Percentiles rank a stretch among this genome's conserved stretches.
Conservation (phyloP, 2,113 vertebrate genomes). For the Elgaria multicarinata region DNA sequence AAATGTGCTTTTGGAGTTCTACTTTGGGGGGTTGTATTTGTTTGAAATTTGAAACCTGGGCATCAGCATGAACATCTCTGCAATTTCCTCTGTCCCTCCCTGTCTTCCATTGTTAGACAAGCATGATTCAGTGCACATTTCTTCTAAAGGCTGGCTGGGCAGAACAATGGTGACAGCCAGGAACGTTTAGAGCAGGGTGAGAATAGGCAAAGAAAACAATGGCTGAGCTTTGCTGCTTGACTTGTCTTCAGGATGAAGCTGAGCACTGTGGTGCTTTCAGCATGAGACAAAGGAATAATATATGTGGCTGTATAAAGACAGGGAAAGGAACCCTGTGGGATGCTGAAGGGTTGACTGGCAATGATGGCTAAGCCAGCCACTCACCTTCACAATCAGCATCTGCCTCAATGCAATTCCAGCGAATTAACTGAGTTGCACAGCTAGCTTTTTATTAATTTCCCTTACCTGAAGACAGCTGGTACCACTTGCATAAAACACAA, state of each 20-base stretch:
- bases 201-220: slow-evolving; percentile 22
- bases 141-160: slow-evolving; percentile 9
- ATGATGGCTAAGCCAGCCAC: neutral
- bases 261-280: slow-evolving; percentile 7
- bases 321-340: slow-evolving; percentile 1
- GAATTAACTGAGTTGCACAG: neutral
- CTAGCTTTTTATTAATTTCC: neutral
- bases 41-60: neutral
- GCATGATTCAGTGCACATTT: neutral
- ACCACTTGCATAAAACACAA: neutral
- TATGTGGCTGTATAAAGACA: slow-evolving; percentile 1
- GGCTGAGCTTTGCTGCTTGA: neutral
- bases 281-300: slow-evolving; percentile 13
- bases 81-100: neutral
- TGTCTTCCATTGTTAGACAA: neutral
- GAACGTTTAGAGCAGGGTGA: neutral
- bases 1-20: neutral
- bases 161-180: neutral
- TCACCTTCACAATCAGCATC: neutral
- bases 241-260: neutral
- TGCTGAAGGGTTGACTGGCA: slow-evolving; percentile 8
- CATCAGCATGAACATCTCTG: neutral
- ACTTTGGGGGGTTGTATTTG: neutral
- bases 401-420: neutral
- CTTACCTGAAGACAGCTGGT: slow-evolving; percentile 25